Conservation (phyloP, 1,140 invertebrate genomes). For the Choristoneura fumiferana region DNA sequence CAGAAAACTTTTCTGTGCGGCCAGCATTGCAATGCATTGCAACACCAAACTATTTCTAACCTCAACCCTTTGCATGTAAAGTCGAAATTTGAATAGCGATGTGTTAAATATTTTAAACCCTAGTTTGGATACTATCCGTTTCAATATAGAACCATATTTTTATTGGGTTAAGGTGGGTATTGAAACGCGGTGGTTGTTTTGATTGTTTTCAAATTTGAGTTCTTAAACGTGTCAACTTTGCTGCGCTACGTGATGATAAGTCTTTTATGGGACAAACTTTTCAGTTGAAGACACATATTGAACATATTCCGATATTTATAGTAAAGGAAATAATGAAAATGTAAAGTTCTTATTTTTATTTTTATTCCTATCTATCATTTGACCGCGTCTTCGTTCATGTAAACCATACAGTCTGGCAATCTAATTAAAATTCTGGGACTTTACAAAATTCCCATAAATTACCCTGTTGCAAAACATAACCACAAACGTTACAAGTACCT, state of each 20-base stretch:
- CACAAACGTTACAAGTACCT: too few species aligned
- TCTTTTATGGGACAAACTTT: slow-evolving; percentile 11
- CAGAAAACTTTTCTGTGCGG: slow-evolving; percentile 1
- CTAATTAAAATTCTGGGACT: too few species aligned
- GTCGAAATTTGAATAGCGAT: not conserved
- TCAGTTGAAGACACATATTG: not conserved
- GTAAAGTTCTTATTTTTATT: too few species aligned
- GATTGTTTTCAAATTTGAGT: slow-evolving; percentile 17
- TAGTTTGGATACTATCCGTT: not conserved
- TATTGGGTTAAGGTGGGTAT: not conserved
- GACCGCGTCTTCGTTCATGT: too few species aligned
- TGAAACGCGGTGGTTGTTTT: not conserved
- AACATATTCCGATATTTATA: too few species aligned
- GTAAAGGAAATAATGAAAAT: too few species aligned
- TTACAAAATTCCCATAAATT: too few species aligned
- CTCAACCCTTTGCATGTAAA: not conserved
- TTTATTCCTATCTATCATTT: too few species aligned
- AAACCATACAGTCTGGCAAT: too few species aligned
- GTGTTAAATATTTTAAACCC: not conserved
- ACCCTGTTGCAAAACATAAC: too few species aligned
- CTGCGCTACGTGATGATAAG: not conserved
- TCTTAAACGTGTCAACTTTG: slow-evolving; percentile 11
- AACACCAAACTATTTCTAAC: not conserved
- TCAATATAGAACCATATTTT: not conserved
- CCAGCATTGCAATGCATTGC: not conserved